Conservation (phyloP, 2,888 invertebrate species). For the Bombylius discolor region DNA sequence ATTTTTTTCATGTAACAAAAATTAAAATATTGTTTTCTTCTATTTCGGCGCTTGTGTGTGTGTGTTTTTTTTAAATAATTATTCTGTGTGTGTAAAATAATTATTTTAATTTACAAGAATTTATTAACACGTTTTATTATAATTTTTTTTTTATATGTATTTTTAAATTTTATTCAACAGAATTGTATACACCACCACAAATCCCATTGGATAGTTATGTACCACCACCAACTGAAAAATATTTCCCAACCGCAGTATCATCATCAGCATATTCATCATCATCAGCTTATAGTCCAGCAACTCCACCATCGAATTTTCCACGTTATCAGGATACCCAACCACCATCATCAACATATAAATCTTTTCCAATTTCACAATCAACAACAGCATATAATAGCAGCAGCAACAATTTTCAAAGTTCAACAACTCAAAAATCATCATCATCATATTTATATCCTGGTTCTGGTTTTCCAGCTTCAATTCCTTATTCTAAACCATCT, state of each 20-base stretch:
- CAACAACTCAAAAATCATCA: background rate
- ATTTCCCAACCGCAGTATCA: constrained; percentile 36
- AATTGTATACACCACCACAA: constrained; percentile 33
- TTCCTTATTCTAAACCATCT: background rate
- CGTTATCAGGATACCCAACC: background rate
- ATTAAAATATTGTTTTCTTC: too few relatives aligned
- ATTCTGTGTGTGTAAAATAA: too few relatives aligned
- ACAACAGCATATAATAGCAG: constrained; percentile 2
- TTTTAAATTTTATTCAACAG: constrained; percentile 15
- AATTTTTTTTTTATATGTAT: background rate
- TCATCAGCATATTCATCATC: background rate
- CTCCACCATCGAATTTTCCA: background rate
- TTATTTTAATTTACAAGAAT: background rate
- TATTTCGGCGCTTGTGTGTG: too few relatives aligned
- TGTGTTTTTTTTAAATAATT: too few relatives aligned
- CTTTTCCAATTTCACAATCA: background rate
- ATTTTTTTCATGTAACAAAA: too few relatives aligned
- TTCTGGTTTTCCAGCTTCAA: background rate
- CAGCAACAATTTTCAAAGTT: constrained; percentile 1
- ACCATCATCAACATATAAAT: constrained; percentile 32
- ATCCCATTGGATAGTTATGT: constrained; percentile 32
- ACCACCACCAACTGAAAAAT: constrained; percentile 23
- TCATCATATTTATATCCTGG: background rate
- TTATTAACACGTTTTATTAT: background rate
- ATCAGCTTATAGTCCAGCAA: background rate